These are phyloP conservation scores for Anodontia alba DNA, from an alignment of 2,888 invertebrate genomes.

Conservation along the genomic window DNA sequence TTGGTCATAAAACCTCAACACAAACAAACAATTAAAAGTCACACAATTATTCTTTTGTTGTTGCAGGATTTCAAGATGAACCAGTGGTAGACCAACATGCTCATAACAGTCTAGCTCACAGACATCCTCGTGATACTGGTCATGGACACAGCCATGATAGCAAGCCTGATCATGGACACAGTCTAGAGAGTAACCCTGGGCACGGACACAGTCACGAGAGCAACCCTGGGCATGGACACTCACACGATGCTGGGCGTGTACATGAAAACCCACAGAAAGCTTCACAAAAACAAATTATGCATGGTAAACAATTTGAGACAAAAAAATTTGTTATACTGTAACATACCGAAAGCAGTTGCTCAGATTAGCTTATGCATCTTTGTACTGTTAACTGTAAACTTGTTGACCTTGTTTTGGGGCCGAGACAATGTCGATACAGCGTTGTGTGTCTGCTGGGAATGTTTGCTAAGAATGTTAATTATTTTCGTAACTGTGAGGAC, in stretches of 20 bases:
- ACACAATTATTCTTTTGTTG: background rate
- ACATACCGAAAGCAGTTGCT: too few species aligned
- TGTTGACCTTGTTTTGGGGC: too few species aligned
- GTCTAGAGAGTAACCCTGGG: slow-evolving; percentile 68
- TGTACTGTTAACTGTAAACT: too few species aligned
- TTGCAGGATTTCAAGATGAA: slow-evolving; percentile 5
- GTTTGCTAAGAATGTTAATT: too few species aligned
- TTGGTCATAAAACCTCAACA: too few species aligned
- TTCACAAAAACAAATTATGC: slow-evolving; percentile 89
- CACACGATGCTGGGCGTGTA: slow-evolving; percentile 70
- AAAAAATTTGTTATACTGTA: too few species aligned
- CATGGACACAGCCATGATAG: slow-evolving; percentile 71
- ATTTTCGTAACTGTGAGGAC: too few species aligned
- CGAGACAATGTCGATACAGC: too few species aligned
- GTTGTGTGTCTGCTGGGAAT: too few species aligned
- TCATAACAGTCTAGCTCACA: slow-evolving; percentile 56
- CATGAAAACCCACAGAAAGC: slow-evolving; percentile 69
- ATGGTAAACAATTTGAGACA: slow-evolving; percentile 76
- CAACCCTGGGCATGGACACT: slow-evolving; percentile 36
- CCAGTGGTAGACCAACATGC: slow-evolving; percentile 64
- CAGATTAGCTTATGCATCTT: too few species aligned
- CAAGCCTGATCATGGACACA: slow-evolving; percentile 29
- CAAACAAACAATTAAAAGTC: too few species aligned
- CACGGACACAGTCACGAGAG: slow-evolving; percentile 71
- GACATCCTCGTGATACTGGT: slow-evolving; percentile 55